phyloP scores from a whole-genome alignment of 2,888 invertebrate species.

The Conistra vaccinii region DNA sequence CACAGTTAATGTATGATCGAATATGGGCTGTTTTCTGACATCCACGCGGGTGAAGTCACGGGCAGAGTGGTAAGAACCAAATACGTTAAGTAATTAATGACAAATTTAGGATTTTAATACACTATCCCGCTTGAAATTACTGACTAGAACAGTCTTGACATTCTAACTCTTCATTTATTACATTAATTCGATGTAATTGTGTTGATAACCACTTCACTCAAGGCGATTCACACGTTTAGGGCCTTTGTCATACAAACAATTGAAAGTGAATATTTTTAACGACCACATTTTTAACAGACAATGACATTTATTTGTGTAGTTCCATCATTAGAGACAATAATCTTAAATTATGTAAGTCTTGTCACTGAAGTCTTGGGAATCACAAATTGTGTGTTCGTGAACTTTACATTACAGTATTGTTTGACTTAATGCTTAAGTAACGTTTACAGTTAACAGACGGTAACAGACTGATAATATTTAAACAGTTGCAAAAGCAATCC shows the following conservation, averaged over 20 bases:
- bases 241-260: constrained; percentile 75
- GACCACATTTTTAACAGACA: constrained; percentile 62
- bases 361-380: constrained; percentile 50
- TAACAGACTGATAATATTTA: constrained; percentile 23
- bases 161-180: constrained; percentile 58
- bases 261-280: constrained; percentile 65
- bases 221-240: constrained; percentile 80
- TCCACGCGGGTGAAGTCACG: not conserved
- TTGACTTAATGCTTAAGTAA: constrained; percentile 42
- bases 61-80: not conserved
- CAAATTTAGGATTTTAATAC: not conserved
- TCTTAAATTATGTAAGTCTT: constrained; percentile 60
- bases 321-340: constrained; percentile 60
- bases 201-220: constrained; percentile 68
- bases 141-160: constrained; percentile 52
- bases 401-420: constrained; percentile 40
- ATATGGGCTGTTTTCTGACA: not conserved
- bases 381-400: constrained; percentile 28
- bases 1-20: not conserved
- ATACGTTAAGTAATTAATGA: not conserved
- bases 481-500: constrained; percentile 39
- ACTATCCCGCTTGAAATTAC: constrained; percentile 19
- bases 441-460: constrained; percentile 39
- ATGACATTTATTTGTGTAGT: constrained; percentile 60
- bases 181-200: constrained; percentile 64